phyloP scores from a whole-genome alignment of 2,888 invertebrate genomes.

The Timema cristinae region DNA sequence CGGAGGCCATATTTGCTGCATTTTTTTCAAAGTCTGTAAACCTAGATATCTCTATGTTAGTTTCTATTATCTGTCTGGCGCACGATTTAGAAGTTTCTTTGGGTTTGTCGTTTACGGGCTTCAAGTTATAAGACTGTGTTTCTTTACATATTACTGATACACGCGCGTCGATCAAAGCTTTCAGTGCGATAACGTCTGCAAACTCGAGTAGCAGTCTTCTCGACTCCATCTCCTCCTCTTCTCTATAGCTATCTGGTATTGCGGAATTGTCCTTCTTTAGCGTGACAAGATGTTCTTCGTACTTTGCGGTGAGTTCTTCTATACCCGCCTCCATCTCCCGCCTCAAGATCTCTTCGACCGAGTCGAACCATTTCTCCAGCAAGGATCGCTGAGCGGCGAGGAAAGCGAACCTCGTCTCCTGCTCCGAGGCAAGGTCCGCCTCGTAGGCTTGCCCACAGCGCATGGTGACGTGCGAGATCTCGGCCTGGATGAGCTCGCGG shows the following conservation, averaged over 20 bases:
- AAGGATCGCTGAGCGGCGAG: constrained; percentile 65
- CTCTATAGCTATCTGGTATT: constrained; percentile 21
- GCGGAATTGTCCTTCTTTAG: constrained; percentile 46
- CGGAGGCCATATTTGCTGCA: constrained; percentile 43
- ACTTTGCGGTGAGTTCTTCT: constrained; percentile 61
- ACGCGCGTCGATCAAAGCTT: constrained; percentile 71
- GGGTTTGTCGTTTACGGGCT: background rate
- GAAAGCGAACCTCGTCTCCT: constrained; percentile 53
- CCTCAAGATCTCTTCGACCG: constrained; percentile 65
- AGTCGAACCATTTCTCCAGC: constrained; percentile 70
- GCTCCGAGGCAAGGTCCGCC: constrained; percentile 52
- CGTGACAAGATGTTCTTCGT: constrained; percentile 59
- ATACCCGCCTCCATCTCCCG: constrained; percentile 69
- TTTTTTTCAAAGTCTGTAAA: constrained; percentile 28
- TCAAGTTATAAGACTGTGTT: constrained; percentile 5
- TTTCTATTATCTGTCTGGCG: background rate
- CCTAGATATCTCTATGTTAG: constrained; percentile 32
- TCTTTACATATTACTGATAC: constrained; percentile 64
- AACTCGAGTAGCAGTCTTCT: constrained; percentile 57
- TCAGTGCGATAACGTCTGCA: constrained; percentile 68
- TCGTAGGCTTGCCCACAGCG: constrained; percentile 68
- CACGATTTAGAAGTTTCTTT: background rate
- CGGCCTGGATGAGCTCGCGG: constrained; percentile 70
- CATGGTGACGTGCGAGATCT: constrained; percentile 68
- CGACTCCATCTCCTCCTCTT: constrained; percentile 36